Conservation (phyloP, 2,797 vertebrate genomes). For the Bryconaethiops microstoma region DNA sequence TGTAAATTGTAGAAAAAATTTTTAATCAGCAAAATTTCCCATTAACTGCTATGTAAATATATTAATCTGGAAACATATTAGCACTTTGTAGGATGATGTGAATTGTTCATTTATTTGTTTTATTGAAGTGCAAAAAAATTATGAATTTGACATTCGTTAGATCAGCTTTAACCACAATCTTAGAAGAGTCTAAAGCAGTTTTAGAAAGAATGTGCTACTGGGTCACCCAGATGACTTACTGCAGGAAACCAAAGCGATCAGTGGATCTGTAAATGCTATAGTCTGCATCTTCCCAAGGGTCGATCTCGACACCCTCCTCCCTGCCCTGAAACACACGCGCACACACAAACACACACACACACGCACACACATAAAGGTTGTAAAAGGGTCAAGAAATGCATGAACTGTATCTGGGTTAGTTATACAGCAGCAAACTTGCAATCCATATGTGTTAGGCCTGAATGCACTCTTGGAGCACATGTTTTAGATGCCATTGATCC, state of each 20-base stretch:
- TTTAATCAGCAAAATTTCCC: too few species aligned
- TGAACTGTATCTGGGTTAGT: background rate
- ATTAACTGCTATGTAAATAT: too few species aligned
- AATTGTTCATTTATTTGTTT: too few species aligned
- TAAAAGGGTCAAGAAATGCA: background rate
- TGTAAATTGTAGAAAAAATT: too few species aligned
- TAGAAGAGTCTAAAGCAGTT: background rate
- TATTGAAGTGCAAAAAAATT: background rate
- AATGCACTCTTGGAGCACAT: background rate
- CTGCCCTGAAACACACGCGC: constrained; percentile 79
- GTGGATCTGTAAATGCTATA: constrained; percentile 88
- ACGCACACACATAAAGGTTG: background rate
- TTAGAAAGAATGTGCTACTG: background rate
- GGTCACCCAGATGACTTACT: constrained; percentile 78
- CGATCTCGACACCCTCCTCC: constrained; percentile 82
- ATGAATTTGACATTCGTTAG: background rate
- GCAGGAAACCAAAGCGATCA: constrained; percentile 90
- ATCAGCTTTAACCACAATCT: background rate
- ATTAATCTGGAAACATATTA: too few species aligned
- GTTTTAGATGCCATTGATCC: background rate
- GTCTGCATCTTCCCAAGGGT: constrained; percentile 91
- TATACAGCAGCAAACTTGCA: background rate
- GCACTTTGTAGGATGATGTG: too few species aligned
- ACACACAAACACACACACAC: constrained; percentile 31
- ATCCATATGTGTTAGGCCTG: background rate